Base-by-base conservation (phyloP, 2,797 vertebrate species). In the Lagocephalus sceleratus region DNA sequence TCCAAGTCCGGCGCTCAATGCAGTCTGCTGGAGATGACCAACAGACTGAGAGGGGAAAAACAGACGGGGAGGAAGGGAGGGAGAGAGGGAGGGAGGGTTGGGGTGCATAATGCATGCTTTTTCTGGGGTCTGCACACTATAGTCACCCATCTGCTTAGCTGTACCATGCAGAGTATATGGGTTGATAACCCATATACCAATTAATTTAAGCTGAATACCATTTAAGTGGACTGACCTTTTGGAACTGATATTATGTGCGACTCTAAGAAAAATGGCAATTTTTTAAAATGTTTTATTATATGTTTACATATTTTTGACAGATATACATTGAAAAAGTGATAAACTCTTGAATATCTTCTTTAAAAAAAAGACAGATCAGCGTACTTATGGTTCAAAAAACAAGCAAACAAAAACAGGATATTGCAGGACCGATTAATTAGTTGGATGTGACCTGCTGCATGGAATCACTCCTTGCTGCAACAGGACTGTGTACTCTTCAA, bases 1-100 rank as follows among this genome's bases (percentile, higher is more conserved):
- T 78, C 79, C 71, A 89, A 65, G 82, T 85, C 74, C 72, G 69
- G 79, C 38, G 66, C 79, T 83, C 79, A 69, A 56, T 70, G 76
- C 54, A 85, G 75, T 88, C 72, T 85, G 58, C 73, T 60, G 62
- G 72, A 68, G 68, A 71, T 81, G 78, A 54, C 61, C 61, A 54
- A 68, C 60, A 62, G 32, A 71, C 7, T 20, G 19, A 61, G 47
- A 12, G 21, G 55, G 22, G 15, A 51, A 14, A 17, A n/a, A 26
- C 25, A 12, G 29, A 32, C 10, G 6, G 2, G 14, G 15, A 52
- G 54, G 35, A 32, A 29, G 26, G 63, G 19, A 57, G 6, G 58
- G 20, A 54, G 32, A 21, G 20, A 58, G 41, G 45, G 39, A n/a
- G 8, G 17, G 20, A 45, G n/a, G 23, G 16, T 6, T 8, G 17